Base-by-base conservation (phyloP, 2,797 vertebrate genomes). In the Eulemur coronatus region DNA sequence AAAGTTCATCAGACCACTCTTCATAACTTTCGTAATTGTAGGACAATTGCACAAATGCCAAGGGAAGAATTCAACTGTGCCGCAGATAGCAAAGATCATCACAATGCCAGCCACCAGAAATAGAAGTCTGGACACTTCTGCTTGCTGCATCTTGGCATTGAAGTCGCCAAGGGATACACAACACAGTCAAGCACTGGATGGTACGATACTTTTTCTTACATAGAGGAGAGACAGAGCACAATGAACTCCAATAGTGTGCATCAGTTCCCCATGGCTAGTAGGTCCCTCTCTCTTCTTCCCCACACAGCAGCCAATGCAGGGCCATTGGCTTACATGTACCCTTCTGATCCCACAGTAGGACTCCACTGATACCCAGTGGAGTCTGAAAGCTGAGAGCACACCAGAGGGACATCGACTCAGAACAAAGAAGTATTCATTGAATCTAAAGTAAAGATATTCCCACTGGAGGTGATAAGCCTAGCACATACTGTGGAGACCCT, bases 401-500 rank as follows among this genome's bases (percentile, higher is more conserved):
- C 9, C 9, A 33, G 6, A 43, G 2, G 0, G 28, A 4, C 35
- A 52, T 0, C 63, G 43, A 70, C 4, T 75, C 1, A 78, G 17
- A 75, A 84, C 7, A 72, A 41, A 63, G 24, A 52, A 70, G 30
- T 24, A 18, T 13, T 79, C 43, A 30, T 1, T 17, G 30, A 69
- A 6, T 84, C 14, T 87, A 18, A 91, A 81, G 52, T 0, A 95
- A 76, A 33, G 30, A 84, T 10, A 78, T 61, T 76, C 26, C 10
- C 13, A 24, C 22, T 43, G 20, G 48, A n/a, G 18, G 24, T n/a
- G 35, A 46, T 14, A 95, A 63, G 3, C 1, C 24, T 38, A 5
- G 20, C 3, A 15, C 2, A 80, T 11, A 2, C 24, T 48, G 6
- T 52, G 9, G 52, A 22, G 38, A 17, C 15, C 30, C n/a, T 70